A percentile compares a stretch with the other conserved stretches of the same genome.
Conservation (phyloP, 1,140 invertebrate species). For the Pentalonia nigronervosa region DNA sequence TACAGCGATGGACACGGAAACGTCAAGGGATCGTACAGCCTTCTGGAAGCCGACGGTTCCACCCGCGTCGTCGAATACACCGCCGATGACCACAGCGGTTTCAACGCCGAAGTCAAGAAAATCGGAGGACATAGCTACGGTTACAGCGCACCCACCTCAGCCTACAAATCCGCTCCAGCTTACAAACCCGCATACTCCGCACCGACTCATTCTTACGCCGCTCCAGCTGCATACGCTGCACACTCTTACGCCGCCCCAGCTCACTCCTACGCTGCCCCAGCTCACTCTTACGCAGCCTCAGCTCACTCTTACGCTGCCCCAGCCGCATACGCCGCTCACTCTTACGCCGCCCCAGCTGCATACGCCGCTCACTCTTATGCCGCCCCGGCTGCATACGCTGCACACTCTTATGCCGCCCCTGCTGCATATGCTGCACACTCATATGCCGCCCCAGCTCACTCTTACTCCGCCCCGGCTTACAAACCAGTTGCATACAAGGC, state of each 20-base stretch:
- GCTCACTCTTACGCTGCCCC: constrained; percentile 59
- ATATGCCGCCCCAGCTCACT: constrained; percentile 58
- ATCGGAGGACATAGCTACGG: background rate
- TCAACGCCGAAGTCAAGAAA: constrained; percentile 60
- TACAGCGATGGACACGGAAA: constrained; percentile 61
- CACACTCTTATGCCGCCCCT: constrained; percentile 60
- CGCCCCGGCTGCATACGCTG: constrained; percentile 26
- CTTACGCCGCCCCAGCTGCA: constrained; percentile 46
- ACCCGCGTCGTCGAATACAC: constrained; percentile 67
- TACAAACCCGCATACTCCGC: constrained; percentile 60
- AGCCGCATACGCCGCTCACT: background rate
- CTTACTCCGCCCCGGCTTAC: constrained; percentile 48
- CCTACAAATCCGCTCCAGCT: constrained; percentile 63
- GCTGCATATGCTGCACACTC: constrained; percentile 29
- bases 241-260: constrained; percentile 47
- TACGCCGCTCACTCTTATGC: background rate
- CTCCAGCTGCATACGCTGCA: background rate
- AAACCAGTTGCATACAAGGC: constrained; percentile 61
- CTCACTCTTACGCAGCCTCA: constrained; percentile 59
- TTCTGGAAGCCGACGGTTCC: constrained; percentile 63
- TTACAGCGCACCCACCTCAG: background rate
- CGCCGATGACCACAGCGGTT: constrained; percentile 63
- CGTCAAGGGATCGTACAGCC: constrained; percentile 58
- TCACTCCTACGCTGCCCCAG: background rate
- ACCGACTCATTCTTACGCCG: constrained; percentile 62